Evolutionary conservation across 2,797 vertebrate species (phyloP), one percentile per base, ranked within the genome.

Genomic region (Micromesistius poutassou): DNA sequence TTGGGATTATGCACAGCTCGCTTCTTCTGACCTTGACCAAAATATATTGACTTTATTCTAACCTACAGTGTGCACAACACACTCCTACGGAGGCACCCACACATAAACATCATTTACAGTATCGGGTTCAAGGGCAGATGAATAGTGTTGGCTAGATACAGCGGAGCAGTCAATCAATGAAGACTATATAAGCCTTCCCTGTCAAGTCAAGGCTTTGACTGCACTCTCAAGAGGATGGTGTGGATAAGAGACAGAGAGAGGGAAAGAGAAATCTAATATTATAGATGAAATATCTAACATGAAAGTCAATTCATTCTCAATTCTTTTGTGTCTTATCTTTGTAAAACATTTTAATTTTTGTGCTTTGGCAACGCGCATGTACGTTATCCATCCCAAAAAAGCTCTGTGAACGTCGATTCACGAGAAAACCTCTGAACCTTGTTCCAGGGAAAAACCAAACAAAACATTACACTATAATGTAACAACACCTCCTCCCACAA

Each of bases 41-140:
- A 90, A 91, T 85, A 84, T 87, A 93, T 88, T 90, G 88, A 93
- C 92, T 84, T 87, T 78, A 81, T 80, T 83, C 86, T 89, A 89
- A 90, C 92, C 86, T 90, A 78, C 81, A 87, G 76, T 81, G 74
- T 31, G 74, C 74, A 28, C 28, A 30, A 30, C 50, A 16, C 76
- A 19, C 16, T 82, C 82, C 81, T 82, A n/a, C 71, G 42, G 8
- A 12, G 31, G 46, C 71, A 16, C 71, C 62, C 66, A 28, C 35
- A 62, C 31, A 81, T 76, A 80, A 73, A 74, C 78, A 75, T 76
- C 76, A 86, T 86, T 80, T 88, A 85, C 82, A 83, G 84, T 81
- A 78, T 82, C 80, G 84, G 78, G 84, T 90, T 92, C 90, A 90
- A 91, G 88, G 90, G 87, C 84, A 81, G 87, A 87, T 74, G 79